Evolutionary conservation across 2,797 vertebrate genomes (phyloP).

Genomic region (Calcarius lapponicus): DNA sequence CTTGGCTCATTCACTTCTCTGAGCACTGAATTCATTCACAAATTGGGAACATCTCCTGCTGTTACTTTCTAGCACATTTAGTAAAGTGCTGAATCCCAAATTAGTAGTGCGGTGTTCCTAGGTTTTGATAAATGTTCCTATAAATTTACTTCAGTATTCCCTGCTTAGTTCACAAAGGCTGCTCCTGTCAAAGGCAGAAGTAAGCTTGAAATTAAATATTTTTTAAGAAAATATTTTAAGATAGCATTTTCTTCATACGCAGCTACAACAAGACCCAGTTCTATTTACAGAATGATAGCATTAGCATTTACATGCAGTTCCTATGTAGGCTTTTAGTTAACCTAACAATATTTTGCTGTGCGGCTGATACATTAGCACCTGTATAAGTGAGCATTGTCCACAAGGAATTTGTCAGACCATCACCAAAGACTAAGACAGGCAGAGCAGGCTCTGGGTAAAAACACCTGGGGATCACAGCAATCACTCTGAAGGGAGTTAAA

Average conservation of each 20-base stretch:
- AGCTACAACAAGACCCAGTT: background rate
- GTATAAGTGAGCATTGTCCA: background rate
- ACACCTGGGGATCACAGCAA: slow-evolving; percentile 35
- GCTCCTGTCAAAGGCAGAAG: background rate
- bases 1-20: slow-evolving; percentile 17
- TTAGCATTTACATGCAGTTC: background rate
- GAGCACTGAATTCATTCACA: slow-evolving; percentile 50
- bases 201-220: background rate
- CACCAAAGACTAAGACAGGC: slow-evolving; percentile 4
- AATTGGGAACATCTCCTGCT: slow-evolving; percentile 4
- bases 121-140: slow-evolving; percentile 18
- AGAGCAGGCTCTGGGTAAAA: background rate
- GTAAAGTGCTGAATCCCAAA: slow-evolving; percentile 33
- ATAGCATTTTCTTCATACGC: background rate
- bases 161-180: background rate
- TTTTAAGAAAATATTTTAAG: background rate
- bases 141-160: background rate
- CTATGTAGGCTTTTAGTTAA: background rate
- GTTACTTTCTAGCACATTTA: slow-evolving; percentile 39
- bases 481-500: slow-evolving; percentile 45
- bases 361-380: slow-evolving; percentile 3
- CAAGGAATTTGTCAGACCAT: slow-evolving; percentile 37
- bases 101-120: slow-evolving; percentile 13
- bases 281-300: background rate
- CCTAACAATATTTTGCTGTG: background rate